Evolutionary conservation across 2,888 invertebrate species (phyloP).

Genomic region (Melinaea menophilus): DNA sequence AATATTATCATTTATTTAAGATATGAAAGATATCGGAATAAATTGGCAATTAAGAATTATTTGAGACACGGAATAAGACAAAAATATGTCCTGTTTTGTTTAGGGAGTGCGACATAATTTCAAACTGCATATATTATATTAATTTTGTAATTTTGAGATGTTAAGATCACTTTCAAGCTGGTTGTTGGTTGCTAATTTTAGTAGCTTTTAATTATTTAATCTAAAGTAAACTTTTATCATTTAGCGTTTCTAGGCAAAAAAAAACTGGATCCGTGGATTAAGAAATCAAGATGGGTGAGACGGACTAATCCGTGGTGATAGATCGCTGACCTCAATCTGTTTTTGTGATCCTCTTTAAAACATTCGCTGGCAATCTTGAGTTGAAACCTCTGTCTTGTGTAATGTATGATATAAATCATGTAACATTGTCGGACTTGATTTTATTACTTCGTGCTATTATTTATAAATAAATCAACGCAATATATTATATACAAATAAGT

Average conservation of each 20-base stretch:
- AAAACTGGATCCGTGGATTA: constrained; percentile 24
- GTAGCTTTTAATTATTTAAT: too few species aligned
- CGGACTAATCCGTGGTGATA: constrained; percentile 32
- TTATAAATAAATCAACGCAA: too few species aligned
- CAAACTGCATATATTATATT: too few species aligned
- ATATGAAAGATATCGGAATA: not conserved
- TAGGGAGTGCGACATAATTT: not conserved
- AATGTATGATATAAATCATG: not conserved
- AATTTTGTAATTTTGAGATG: too few species aligned
- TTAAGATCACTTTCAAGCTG: too few species aligned
- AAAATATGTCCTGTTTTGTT: not conserved
- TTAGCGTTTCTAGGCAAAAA: constrained; percentile 17
- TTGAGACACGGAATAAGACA: not conserved
- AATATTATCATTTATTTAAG: not conserved
- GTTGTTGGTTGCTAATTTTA: too few species aligned
- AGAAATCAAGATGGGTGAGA: constrained; percentile 22
- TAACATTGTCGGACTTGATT: not conserved
- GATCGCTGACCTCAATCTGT: constrained; percentile 32
- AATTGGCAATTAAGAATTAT: not conserved
- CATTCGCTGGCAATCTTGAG: constrained; percentile 1
- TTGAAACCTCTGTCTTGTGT: constrained; percentile 5
- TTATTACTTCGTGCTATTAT: too few species aligned
- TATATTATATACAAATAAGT: too few species aligned
- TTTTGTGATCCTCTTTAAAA: constrained; percentile 18
- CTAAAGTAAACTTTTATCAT: not conserved